Evolutionary conservation across 1,140 invertebrate species (phyloP), one percentile per base, ranked within the genome.

Genomic region (Tribolium castaneum): DNA sequence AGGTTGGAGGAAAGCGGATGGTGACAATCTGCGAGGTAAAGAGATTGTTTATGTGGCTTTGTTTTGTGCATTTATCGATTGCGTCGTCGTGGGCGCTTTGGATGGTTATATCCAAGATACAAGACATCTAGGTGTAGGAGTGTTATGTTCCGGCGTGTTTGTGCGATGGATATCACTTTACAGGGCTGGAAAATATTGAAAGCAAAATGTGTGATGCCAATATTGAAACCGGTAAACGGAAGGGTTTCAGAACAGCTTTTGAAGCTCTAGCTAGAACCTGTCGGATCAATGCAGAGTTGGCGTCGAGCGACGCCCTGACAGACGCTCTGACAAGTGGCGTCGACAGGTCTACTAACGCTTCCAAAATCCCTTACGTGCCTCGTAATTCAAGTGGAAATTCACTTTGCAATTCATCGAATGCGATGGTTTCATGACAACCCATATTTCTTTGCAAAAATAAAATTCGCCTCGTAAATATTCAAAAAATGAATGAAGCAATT

Each of bases 161-260:
- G 59, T 35, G 59, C 39, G 59, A 66, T 66, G 59, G 59, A 66
- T 66, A 66, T 66, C 59, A 30, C 54, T 66, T 66, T 66, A 66
- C 59, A 66, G 59, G 25, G 59, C 59, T 66, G 34, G 45, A 72
- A 72, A 72, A 72, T 52, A 72, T 72, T 75, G 71, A 74, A 74
- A 74, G 71, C 71, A 51, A 74, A 72, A 74, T 74, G 50, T 54
- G 51, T 54, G 50, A 75, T 75, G 50, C 25, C 51, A 75, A 75
- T 56, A 75, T 75, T 54, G 72, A 45, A 75, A 52, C 72, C 72
- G 72, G 72, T 75, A 75, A 75, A 75, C 72, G 51, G 72, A 75
- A 59, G 51, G 72, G 72, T 75, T 75, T 54, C 22, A 62, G 51
- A 74, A 74, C 52, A 74, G 71, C 71, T 74, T 74, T 74, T 74